These are phyloP conservation scores for Leucophenga montana DNA, from an alignment of 2,888 invertebrate species.

Conservation along the genomic window DNA sequence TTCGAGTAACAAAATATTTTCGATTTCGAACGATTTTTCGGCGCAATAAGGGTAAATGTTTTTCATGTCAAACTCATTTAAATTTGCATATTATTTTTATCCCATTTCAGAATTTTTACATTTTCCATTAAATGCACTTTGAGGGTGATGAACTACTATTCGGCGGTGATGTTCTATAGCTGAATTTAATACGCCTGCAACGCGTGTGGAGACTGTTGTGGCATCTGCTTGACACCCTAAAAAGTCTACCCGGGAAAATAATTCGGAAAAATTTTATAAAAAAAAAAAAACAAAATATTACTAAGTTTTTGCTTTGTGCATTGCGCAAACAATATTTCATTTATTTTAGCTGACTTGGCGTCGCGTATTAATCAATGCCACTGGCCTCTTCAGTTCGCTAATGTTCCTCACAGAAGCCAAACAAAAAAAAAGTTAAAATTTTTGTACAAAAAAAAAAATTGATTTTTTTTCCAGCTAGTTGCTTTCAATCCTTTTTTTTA, in stretches of 20 bases:
- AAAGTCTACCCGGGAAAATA: neutral
- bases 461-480: slow-evolving; percentile 42
- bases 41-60: slow-evolving; percentile 12
- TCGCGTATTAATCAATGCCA: slow-evolving; percentile 24
- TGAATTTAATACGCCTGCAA: neutral
- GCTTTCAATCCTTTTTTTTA: slow-evolving; percentile 41
- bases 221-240: slow-evolving; percentile 13
- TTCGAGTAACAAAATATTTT: slow-evolving; percentile 55
- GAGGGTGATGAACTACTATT: slow-evolving; percentile 12
- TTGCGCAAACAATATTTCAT: neutral
- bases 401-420: neutral
- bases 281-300: neutral
- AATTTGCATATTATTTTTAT: slow-evolving; percentile 67
- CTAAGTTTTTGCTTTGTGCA: neutral
- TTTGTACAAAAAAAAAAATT: neutral
- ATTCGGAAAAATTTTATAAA: neutral
- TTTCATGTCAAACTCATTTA: slow-evolving; percentile 57
- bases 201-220: neutral
- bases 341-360: slow-evolving; percentile 8
- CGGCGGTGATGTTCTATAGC: neutral
- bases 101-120: slow-evolving; percentile 26
- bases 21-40: slow-evolving; percentile 9
- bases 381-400: slow-evolving; percentile 6
- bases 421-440: slow-evolving; percentile 2
- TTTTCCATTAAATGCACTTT: slow-evolving; percentile 12